These are phyloP conservation scores for Miichthys miiuy DNA, from an alignment of 2,797 vertebrate genomes.

Conservation along the genomic window DNA sequence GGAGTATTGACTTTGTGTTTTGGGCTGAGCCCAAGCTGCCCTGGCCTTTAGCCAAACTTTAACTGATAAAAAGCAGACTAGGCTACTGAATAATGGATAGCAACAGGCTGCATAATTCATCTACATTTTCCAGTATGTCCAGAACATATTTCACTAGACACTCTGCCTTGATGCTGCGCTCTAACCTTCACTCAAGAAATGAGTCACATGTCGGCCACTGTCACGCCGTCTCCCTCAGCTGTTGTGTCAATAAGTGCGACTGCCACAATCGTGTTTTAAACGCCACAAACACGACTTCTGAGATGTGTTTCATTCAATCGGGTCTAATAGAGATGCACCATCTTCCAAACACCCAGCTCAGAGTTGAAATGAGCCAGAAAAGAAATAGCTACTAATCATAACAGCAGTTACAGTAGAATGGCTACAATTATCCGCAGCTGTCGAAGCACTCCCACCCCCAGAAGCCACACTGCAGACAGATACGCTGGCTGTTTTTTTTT, in stretches of 20 bases:
- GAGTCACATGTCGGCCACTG: conserved; percentile 40
- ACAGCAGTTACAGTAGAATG: conserved; percentile 42
- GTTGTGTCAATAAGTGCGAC: conserved; percentile 39
- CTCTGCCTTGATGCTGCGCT: conserved; percentile 22
- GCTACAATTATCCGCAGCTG: conserved; percentile 49
- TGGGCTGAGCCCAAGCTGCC: conserved; percentile 28
- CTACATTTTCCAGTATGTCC: conserved; percentile 75
- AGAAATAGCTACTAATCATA: conserved; percentile 50
- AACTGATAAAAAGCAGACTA: conserved; percentile 72
- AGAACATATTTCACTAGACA: conserved; percentile 78
- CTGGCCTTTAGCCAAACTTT: conserved; percentile 66
- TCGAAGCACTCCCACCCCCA: conserved; percentile 14
- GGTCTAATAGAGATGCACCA: conserved; percentile 7
- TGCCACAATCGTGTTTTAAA: conserved; percentile 48
- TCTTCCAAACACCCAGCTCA: conserved; percentile 21
- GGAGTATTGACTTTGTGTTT: conserved; percentile 26
- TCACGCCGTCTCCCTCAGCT: conserved; percentile 38
- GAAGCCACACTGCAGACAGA: conserved; percentile 21
- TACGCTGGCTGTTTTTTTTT: conserved; percentile 22
- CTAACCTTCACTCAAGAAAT: conserved; percentile 31
- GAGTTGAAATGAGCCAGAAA: conserved; percentile 48
- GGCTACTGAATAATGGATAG: conserved; percentile 82
- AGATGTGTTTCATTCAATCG: conserved; percentile 42
- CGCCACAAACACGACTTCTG: conserved; percentile 26
- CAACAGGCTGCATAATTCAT: conserved; percentile 84